Evolutionary conservation across 2,113 vertebrate species (phyloP), one percentile per base, ranked within the genome.

Genomic region (Carassius gibelio): DNA sequence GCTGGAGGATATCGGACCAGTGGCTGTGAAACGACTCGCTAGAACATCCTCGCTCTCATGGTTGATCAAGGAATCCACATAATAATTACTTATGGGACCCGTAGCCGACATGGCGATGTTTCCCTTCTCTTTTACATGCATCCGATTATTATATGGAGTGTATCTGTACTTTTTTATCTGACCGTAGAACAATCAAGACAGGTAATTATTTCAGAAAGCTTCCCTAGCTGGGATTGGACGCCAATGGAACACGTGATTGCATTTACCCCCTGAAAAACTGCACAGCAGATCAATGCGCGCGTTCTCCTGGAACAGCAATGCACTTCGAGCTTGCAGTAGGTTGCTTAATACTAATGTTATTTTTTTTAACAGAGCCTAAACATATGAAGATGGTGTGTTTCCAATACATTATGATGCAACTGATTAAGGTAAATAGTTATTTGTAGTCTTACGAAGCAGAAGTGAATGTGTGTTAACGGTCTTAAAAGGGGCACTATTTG

Each of bases 121-220:
- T 95, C 93, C 93, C 87, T 94, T 95, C 96, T 96, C 95, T 97
- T 99, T 97, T 97, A 96, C 97, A 99, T 99, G 97, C 96, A 97
- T 97, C 95, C 95, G 97, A 97, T 98, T 98, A 98, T 98, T 98
- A 98, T 97, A 98, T 96, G 97, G 97, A 96, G 95, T 97, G 95
- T 97, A 97, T 98, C 97, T 98, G 97, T 99, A 98, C 97, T 98
- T 99, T 98, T 94, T 94, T 97, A 97, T 99, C 97, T 97, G 95
- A 96, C 97, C 97, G 97, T 97, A 97, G 97, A 99, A 98, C 97
- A 98, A 98, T 99, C 97, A 98, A 96, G 96, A 96, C 97, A 99
- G 98, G 98, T 99, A 99, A 98, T 99, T 98, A 98, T 99, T 99
- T 99, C 97, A 97, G 96, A 95, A 94, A 95, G 95, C 96, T 96